Evolutionary conservation across 2,113 vertebrate species (phyloP), one percentile per base, ranked within the genome.

Genomic region (Aviceda subcristata): DNA sequence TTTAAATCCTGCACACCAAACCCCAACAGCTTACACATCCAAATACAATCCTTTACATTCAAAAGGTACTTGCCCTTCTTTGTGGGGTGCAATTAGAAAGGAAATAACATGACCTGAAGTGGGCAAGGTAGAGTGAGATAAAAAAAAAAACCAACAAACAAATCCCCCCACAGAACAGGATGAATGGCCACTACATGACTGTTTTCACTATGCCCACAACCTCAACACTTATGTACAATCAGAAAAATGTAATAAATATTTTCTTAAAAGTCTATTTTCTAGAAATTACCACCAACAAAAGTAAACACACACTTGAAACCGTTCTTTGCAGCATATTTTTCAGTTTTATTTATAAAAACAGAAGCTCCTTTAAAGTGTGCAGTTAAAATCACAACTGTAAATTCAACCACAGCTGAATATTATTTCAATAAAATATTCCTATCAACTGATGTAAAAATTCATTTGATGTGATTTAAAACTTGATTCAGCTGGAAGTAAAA

Each of bases 271-370:
- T 29, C 24, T 34, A 1, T 19, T 63, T 69, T 60, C 20, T 46
- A 60, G 39, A 50, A 34, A 43, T 9, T 13, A 71, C 18, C 4
- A 24, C 9, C 55, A 59, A 10, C 55, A 59, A 66, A 86, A 79
- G 48, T 18, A 85, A 26, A 56, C 7, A 38, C 38, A 41, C 22
- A 69, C 26, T 15, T 24, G 15, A 60, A 95, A 71, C 39, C 56
- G 34, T 38, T 57, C 7, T 81, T 88, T 45, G 82, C 34, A 63
- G 21, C 55, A 50, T 56, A 21, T 87, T 96, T 93, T 95, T 81
- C 78, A 51, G 51, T 82, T 96, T 98, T 96, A 96, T 88, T 98
- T 96, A 93, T 92, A 96, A 98, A 97, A 98, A 84, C 86, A 93
- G 71, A 75, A 88, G 34, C 81, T n/a, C 93, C 29, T 95, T 86